These are phyloP conservation scores for Cuniculus paca DNA, from an alignment of 2,797 vertebrate genomes.

Conservation along the genomic window DNA sequence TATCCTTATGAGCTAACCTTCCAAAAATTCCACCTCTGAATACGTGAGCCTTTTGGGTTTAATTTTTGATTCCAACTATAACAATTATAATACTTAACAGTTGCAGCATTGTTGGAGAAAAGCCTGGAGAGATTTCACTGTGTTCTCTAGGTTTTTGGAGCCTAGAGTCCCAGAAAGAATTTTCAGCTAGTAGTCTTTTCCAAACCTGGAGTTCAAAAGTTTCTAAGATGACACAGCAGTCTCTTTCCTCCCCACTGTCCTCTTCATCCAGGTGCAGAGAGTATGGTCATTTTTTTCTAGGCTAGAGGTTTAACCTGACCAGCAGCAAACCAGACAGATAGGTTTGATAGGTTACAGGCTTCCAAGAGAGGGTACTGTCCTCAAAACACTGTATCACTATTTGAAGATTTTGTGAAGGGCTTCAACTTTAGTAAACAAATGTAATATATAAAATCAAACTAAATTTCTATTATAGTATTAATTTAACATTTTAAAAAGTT, in stretches of 20 bases:
- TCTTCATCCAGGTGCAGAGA: neutral
- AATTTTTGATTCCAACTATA: neutral
- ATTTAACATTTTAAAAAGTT: slow-evolving; percentile 70
- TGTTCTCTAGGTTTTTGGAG: neutral
- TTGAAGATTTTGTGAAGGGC: slow-evolving; percentile 28
- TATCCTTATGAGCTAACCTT: neutral
- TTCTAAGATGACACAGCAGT: neutral
- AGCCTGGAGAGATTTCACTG: neutral
- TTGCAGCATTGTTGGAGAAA: neutral
- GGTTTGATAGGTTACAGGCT: no score
- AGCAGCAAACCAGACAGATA: neutral
- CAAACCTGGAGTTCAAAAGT: neutral
- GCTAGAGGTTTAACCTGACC: neutral
- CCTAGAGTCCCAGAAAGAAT: neutral
- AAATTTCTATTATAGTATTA: slow-evolving; percentile 60
- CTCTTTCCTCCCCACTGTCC: neutral
- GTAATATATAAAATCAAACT: slow-evolving; percentile 45
- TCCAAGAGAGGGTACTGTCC: neutral
- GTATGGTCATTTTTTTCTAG: neutral
- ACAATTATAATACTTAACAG: neutral
- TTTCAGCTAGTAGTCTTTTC: neutral
- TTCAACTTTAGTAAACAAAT: slow-evolving; percentile 66
- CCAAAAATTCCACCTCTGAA: neutral
- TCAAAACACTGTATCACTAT: neutral
- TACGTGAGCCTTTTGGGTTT: neutral